These are phyloP conservation scores for Microtus montanus DNA, from an alignment of 2,113 vertebrate species.

Conservation along the genomic window DNA sequence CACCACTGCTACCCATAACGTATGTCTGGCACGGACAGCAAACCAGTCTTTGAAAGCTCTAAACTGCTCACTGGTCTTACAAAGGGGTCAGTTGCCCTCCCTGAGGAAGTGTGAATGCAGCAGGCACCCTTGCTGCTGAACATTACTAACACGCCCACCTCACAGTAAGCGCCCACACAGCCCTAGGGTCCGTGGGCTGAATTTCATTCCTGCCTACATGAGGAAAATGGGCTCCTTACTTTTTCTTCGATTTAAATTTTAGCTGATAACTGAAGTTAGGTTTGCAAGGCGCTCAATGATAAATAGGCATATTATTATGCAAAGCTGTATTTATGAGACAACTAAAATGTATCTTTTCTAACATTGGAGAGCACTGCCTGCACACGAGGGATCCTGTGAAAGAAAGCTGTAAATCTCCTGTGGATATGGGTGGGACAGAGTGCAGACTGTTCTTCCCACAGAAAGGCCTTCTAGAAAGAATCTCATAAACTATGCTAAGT, in stretches of 20 bases:
- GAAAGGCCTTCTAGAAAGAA: neutral
- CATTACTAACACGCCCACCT: slow-evolving; percentile 35
- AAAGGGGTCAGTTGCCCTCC: slow-evolving; percentile 47
- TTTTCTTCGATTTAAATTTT: neutral
- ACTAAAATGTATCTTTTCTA: slow-evolving; percentile 24
- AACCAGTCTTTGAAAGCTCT: slow-evolving; percentile 49
- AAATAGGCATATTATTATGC: neutral
- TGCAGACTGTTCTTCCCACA: neutral
- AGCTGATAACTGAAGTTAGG: neutral
- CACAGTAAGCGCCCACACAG: neutral
- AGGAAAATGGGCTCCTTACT: neutral
- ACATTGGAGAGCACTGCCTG: neutral
- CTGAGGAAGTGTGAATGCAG: slow-evolving; percentile 56
- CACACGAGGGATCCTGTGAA: neutral
- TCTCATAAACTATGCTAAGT: neutral
- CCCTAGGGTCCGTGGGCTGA: neutral
- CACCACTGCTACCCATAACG: neutral
- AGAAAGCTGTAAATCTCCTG: neutral
- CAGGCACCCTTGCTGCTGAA: neutral
- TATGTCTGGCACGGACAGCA: neutral
- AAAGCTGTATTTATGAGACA: neutral
- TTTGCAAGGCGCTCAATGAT: neutral
- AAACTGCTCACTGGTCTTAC: slow-evolving; percentile 46
- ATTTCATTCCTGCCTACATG: slow-evolving; percentile 2
- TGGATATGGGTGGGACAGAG: neutral